phyloP scores from a whole-genome alignment of 2,113 vertebrate genomes.

The Phylloscopus trochiloides region DNA sequence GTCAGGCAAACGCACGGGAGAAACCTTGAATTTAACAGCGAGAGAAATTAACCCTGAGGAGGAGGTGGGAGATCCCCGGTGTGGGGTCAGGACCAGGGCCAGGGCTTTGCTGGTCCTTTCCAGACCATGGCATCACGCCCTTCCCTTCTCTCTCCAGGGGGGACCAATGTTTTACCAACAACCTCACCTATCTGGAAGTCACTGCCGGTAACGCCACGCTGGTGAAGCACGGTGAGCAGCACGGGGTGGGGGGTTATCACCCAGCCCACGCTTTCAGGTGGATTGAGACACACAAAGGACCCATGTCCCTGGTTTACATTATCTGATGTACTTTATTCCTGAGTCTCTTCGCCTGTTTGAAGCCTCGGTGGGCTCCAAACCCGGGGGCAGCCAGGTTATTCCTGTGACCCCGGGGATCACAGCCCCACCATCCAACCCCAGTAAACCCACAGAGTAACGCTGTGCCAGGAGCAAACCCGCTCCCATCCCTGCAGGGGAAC shows the following conservation, averaged over 20 bases:
- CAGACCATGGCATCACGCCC: rapidly evolving
- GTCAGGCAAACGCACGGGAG: rapidly evolving
- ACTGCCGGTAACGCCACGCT: rapidly evolving
- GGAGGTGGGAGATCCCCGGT: too few relatives aligned
- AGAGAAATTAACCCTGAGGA: neutral
- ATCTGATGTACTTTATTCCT: neutral
- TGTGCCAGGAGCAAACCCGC: neutral
- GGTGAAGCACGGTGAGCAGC: constrained; percentile 28
- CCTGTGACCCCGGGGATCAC: neutral
- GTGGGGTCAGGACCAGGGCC: neutral
- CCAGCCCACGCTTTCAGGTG: rapidly evolving
- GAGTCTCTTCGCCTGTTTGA: neutral
- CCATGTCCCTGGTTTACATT: rapidly evolving
- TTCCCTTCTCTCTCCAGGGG: neutral
- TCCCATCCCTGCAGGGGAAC: neutral
- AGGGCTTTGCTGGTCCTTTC: neutral
- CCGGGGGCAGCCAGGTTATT: rapidly evolving
- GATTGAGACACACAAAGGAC: neutral
- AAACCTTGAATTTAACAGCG: neutral
- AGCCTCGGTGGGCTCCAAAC: neutral
- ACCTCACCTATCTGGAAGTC: neutral
- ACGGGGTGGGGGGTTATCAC: rapidly evolving
- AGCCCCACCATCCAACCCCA: rapidly evolving
- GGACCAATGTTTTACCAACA: neutral
- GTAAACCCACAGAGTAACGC: rapidly evolving